These are phyloP conservation scores for Melanostoma scalare DNA, from an alignment of 2,888 invertebrate genomes.

Conservation along the genomic window DNA sequence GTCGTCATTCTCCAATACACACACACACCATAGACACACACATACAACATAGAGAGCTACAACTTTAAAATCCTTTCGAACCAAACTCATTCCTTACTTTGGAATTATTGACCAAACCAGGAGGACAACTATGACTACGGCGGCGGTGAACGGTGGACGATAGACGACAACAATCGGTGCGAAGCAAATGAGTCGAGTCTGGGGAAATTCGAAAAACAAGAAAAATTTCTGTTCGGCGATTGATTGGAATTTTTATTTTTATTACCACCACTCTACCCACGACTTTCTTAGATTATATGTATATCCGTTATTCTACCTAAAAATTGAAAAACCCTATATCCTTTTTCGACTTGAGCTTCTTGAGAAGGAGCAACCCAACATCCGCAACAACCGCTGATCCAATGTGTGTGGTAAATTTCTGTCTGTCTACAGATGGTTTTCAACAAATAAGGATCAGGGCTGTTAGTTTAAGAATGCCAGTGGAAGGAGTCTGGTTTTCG, in stretches of 20 bases:
- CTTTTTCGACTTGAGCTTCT: slow-evolving; percentile 50
- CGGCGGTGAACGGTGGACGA: slow-evolving; percentile 8
- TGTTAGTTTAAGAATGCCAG: slow-evolving; percentile 66
- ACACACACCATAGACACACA: background rate
- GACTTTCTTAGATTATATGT: slow-evolving; percentile 22
- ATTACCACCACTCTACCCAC: slow-evolving; percentile 20
- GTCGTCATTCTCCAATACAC: slow-evolving; percentile 4
- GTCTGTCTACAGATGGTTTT: slow-evolving; percentile 70
- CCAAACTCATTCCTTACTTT: slow-evolving; percentile 4
- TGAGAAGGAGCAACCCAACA: slow-evolving; percentile 24
- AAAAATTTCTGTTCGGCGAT: slow-evolving; percentile 72
- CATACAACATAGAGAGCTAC: slow-evolving; percentile 12
- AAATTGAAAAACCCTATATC: slow-evolving; percentile 68
- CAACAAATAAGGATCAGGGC: slow-evolving; percentile 65
- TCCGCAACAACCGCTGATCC: slow-evolving; percentile 3
- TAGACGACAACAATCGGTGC: slow-evolving; percentile 12
- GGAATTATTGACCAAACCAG: slow-evolving; percentile 40
- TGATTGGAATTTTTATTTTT: slow-evolving; percentile 73
- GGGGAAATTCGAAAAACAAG: slow-evolving; percentile 68
- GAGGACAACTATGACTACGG: background rate
- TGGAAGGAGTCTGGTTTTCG: slow-evolving; percentile 48
- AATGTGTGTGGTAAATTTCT: slow-evolving; percentile 66
- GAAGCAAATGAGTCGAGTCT: slow-evolving; percentile 68
- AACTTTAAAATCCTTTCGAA: slow-evolving; percentile 45
- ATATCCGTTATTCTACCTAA: slow-evolving; percentile 53